These are phyloP conservation scores for Drosophila punjabiensis DNA, from an alignment of 1,140 invertebrate genomes.

Conservation along the genomic window DNA sequence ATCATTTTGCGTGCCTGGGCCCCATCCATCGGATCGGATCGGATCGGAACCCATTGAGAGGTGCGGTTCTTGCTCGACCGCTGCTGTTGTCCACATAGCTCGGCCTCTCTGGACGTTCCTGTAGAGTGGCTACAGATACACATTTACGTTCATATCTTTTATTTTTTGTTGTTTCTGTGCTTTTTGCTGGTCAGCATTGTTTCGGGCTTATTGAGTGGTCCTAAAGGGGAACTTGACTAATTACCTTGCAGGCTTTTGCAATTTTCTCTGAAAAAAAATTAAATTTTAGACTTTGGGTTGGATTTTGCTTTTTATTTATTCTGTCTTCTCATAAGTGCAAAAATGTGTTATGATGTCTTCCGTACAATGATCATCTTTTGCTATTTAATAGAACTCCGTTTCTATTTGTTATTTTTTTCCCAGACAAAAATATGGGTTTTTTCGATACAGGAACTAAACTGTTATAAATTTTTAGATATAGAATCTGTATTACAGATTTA, in stretches of 20 bases:
- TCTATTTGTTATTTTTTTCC: background rate
- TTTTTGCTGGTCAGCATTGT: conserved; percentile 40
- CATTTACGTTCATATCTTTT: conserved; percentile 19
- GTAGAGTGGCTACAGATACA: conserved; percentile 23
- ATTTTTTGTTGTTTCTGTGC: background rate
- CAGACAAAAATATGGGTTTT: background rate
- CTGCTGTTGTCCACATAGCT: conserved; percentile 22
- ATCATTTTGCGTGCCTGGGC: conserved; percentile 48
- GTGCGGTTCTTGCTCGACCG: conserved; percentile 37
- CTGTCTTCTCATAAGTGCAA: conserved; percentile 2
- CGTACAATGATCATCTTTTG: background rate
- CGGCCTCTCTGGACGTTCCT: conserved; percentile 20
- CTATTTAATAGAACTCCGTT: background rate
- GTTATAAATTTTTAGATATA: background rate
- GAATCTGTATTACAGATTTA: background rate
- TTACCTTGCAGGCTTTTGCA: conserved; percentile 32
- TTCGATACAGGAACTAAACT: background rate
- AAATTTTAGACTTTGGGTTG: background rate
- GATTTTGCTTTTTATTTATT: background rate
- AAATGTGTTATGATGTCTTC: background rate
- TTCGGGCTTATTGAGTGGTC: conserved; percentile 33
- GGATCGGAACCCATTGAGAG: conserved; percentile 43
- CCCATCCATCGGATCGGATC: conserved; percentile 37
- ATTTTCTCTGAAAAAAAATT: conserved; percentile 1
- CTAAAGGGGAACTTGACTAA: conserved; percentile 39